Conservation (phyloP, 92 coral and sea anemone species). For the Epizoanthus scotinus region DNA sequence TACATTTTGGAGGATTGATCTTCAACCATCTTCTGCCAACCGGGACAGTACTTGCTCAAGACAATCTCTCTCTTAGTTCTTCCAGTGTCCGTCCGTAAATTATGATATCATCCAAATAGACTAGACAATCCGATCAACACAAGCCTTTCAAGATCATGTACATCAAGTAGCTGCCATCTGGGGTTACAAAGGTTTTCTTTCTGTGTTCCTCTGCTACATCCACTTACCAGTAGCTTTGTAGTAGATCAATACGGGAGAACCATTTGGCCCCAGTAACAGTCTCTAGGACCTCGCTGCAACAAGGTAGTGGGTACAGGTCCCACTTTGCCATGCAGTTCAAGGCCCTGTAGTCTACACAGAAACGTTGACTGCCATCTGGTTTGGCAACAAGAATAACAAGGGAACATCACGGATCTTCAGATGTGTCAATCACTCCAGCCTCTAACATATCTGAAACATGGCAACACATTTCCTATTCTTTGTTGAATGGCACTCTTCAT, state of each 20-base stretch:
- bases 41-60: too few relatives aligned
- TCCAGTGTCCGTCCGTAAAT: conserved; percentile 27
- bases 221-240: conserved; percentile 36
- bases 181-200: too few relatives aligned
- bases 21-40: too few relatives aligned
- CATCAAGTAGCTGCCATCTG: too few relatives aligned
- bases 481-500: too few relatives aligned
- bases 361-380: background rate
- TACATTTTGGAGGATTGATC: too few relatives aligned
- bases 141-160: too few relatives aligned
- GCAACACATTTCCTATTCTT: conserved; percentile 8
- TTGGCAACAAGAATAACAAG: conserved; percentile 18
- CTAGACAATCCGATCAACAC: too few relatives aligned
- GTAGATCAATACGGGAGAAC: conserved; percentile 46
- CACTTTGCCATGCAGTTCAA: conserved; percentile 40
- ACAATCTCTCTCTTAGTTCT: too few relatives aligned
- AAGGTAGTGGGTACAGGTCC: conserved; percentile 43
- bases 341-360: conserved; percentile 52
- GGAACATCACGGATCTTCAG: conserved; percentile 33
- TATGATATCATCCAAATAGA: conserved; percentile 44
- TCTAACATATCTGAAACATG: conserved; percentile 5
- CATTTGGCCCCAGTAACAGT: conserved; percentile 39
- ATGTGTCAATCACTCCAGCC: conserved; percentile 21
- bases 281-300: conserved; percentile 46
- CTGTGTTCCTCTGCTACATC: too few relatives aligned